Percentiles rank a stretch among this genome's conserved stretches.
Evolutionary conservation across 2,113 vertebrate genomes (phyloP).

Genomic region (Cranoglanis bouderius): DNA sequence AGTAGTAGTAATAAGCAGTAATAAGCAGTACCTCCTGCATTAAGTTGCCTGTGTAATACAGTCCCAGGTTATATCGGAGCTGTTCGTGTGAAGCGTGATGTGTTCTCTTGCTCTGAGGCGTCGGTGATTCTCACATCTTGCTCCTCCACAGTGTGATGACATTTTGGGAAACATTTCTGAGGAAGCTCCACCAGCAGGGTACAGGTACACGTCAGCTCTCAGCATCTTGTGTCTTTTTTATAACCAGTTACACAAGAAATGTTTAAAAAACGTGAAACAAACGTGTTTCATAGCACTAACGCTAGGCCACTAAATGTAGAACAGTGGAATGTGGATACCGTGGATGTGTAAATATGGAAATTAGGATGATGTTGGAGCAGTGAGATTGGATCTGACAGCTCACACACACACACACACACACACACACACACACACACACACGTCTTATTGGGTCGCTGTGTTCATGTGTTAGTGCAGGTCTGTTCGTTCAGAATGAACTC

Average conservation of each 20-base stretch:
- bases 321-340: too few relatives aligned
- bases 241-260: background rate
- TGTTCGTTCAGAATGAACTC: slow-evolving; percentile 55
- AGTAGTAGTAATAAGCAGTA: background rate
- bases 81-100: background rate
- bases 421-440: slow-evolving; percentile 11
- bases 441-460: background rate
- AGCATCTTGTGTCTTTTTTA: background rate
- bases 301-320: background rate
- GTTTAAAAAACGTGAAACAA: background rate
- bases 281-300: background rate
- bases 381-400: background rate
- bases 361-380: background rate
- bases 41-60: background rate
- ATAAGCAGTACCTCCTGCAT: background rate
- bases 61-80: background rate
- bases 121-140: background rate
- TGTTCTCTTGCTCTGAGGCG: background rate
- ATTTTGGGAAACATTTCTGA: background rate
- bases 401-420: slow-evolving; percentile 23
- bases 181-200: background rate
- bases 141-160: background rate
- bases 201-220: background rate
- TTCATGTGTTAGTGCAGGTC: slow-evolving; percentile 26
- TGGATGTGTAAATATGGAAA: background rate